A percentile compares a stretch with the other conserved stretches of the same genome.
phyloP scores from a whole-genome alignment of 2,113 vertebrate genomes.

The Semnornis frantzii region DNA sequence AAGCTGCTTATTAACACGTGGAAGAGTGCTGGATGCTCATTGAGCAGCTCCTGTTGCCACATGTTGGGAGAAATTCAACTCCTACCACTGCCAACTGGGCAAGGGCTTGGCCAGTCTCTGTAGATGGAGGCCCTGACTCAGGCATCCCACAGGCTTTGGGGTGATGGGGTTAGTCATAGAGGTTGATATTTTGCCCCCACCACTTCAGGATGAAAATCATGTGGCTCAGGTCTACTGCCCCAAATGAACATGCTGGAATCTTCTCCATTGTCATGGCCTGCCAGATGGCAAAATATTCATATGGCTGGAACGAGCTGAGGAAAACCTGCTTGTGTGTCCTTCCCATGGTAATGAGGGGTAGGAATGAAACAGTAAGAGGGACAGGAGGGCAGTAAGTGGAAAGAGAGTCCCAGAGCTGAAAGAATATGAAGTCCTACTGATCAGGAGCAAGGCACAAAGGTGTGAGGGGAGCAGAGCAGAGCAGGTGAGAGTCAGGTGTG shows the following conservation, averaged over 20 bases:
- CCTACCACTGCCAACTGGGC: not conserved
- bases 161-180: too few relatives aligned
- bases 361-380: not conserved
- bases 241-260: not conserved
- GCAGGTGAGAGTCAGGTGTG: not conserved
- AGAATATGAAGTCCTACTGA: not conserved
- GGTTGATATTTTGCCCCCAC: fast-evolving
- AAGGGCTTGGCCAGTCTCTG: not conserved
- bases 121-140: not conserved
- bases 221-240: not conserved
- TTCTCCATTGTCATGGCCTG: not conserved
- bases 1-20: conserved; percentile 81
- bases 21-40: conserved; percentile 67
- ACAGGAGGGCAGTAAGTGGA: not conserved
- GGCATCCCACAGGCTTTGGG: fast-evolving
- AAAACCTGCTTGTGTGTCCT: not conserved
- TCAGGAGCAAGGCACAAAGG: fast-evolving
- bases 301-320: not conserved
- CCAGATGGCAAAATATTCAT: not conserved
- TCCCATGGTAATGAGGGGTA: not conserved
- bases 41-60: not conserved
- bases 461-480: not conserved
- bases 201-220: not conserved
- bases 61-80: not conserved
- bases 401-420: not conserved